These are phyloP conservation scores for Zoanthus solanderi DNA, from an alignment of 92 coral and sea anemone species.

Conservation along the genomic window DNA sequence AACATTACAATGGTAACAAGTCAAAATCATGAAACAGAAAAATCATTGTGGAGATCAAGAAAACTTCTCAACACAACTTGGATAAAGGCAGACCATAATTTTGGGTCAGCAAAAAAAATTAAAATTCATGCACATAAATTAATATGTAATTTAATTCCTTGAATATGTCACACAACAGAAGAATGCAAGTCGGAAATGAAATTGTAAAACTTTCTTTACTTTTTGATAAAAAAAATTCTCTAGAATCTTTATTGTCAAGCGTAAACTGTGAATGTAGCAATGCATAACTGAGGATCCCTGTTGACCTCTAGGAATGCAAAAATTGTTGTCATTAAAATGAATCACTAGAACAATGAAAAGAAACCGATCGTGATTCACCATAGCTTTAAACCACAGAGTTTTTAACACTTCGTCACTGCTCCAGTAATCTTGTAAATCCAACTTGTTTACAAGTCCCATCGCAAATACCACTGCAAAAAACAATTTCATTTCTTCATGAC, in stretches of 20 bases:
- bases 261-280: not conserved
- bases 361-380: not conserved
- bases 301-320: not conserved
- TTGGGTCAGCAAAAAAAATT: no score
- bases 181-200: no score
- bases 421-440: not conserved
- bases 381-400: not conserved
- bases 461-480: slow-evolving; percentile 41
- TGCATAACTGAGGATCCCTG: slow-evolving; percentile 30
- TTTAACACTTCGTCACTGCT: slow-evolving; percentile 12
- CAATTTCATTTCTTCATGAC: slow-evolving; percentile 2
- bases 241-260: not conserved
- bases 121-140: no score
- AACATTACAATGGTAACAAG: no score
- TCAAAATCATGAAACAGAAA: no score
- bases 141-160: no score
- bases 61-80: no score
- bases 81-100: no score
- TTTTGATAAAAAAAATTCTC: no score
- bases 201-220: no score
- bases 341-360: slow-evolving; percentile 9
- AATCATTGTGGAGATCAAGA: no score
- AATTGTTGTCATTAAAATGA: slow-evolving; percentile 7
- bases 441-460: slow-evolving; percentile 35
- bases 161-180: no score